Conservation (phyloP, 1,140 invertebrate species). For the Anoplophora glabripennis region DNA sequence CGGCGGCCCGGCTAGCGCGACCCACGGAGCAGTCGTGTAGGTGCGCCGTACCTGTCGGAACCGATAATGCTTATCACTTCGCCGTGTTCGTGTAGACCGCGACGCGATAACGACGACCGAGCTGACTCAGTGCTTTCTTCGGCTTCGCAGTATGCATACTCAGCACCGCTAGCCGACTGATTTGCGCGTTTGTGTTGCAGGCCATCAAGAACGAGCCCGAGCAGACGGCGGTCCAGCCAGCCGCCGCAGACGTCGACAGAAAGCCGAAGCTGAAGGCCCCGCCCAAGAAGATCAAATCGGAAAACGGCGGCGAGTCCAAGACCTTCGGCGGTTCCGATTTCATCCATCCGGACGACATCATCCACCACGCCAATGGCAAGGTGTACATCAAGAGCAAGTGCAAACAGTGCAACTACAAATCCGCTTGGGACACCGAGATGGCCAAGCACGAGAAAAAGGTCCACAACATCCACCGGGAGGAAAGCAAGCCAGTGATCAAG, state of each 20-base stretch:
- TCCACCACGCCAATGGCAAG: conserved; percentile 52
- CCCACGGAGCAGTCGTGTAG: conserved; percentile 5
- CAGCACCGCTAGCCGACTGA: neutral
- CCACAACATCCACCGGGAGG: conserved; percentile 49
- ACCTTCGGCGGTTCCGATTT: conserved; percentile 46
- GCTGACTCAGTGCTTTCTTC: too few species aligned
- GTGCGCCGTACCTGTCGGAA: conserved; percentile 28
- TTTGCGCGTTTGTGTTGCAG: conserved; percentile 21
- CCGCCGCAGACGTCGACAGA: conserved; percentile 43
- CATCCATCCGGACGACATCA: conserved; percentile 53
- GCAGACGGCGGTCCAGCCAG: conserved; percentile 37
- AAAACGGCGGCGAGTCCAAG: conserved; percentile 9
- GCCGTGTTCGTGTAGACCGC: conserved; percentile 6
- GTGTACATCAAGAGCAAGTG: conserved; percentile 48
- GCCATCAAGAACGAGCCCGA: conserved; percentile 8
- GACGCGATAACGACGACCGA: too few species aligned
- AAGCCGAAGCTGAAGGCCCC: conserved; percentile 34
- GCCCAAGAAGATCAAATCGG: conserved; percentile 16
- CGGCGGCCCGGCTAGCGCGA: too few species aligned
- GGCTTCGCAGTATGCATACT: too few species aligned
- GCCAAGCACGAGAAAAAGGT: conserved; percentile 54
- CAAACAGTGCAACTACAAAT: conserved; percentile 46
- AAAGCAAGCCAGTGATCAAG: conserved; percentile 41
- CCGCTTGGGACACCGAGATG: conserved; percentile 56
- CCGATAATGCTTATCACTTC: conserved; percentile 21